A percentile compares a stretch with the other conserved stretches of the same genome.
phyloP scores from a whole-genome alignment of 2,113 vertebrate genomes.

The Cacatua alba region DNA sequence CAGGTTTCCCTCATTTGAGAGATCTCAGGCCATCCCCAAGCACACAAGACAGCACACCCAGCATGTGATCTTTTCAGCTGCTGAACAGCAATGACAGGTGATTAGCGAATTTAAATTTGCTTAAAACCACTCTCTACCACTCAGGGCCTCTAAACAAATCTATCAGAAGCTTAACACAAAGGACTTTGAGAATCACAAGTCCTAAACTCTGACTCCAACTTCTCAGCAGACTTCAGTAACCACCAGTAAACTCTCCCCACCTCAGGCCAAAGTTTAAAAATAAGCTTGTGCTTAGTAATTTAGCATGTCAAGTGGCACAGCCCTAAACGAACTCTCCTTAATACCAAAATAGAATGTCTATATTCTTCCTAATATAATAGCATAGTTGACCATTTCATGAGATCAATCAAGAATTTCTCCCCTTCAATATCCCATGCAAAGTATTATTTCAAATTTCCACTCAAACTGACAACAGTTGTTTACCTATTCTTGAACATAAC shows the following conservation, averaged over 20 bases:
- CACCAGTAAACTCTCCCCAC: neutral
- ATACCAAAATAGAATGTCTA: neutral
- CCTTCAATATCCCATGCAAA: neutral
- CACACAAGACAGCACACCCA: fast-evolving
- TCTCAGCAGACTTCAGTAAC: neutral
- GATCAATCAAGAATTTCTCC: neutral
- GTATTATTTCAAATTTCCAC: neutral
- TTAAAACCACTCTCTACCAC: neutral
- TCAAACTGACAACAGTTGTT: neutral
- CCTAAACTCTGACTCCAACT: neutral
- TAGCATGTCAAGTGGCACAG: neutral
- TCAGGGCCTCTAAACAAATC: neutral
- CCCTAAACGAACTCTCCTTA: neutral
- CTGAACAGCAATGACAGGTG: neutral
- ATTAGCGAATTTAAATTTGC: neutral
- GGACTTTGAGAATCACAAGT: neutral
- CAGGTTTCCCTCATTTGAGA: neutral
- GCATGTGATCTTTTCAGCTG: neutral
- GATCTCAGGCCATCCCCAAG: neutral
- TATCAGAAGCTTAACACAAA: neutral
- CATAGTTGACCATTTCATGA: neutral
- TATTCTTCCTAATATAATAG: neutral
- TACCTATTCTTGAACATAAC: neutral
- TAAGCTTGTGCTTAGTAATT: neutral
- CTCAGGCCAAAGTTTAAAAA: neutral